These are phyloP conservation scores for Podilymbus podiceps DNA, from an alignment of 2,113 vertebrate genomes.

Conservation along the genomic window DNA sequence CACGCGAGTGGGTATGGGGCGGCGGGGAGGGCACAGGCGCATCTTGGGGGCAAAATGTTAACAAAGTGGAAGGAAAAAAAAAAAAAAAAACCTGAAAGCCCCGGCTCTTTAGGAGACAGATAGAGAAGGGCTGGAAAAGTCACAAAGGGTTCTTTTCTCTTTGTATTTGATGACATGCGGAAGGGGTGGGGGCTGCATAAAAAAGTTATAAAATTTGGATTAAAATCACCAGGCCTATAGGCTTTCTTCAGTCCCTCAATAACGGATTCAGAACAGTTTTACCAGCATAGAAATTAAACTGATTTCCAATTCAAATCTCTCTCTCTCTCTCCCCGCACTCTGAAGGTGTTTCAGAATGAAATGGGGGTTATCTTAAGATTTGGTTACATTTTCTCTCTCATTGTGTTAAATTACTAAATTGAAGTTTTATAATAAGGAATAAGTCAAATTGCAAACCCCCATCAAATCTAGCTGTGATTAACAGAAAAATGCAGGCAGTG, in stretches of 20 bases:
- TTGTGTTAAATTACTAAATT: constrained; percentile 99
- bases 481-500: constrained; percentile 92
- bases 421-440: constrained; percentile 99
- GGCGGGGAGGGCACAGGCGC: neutral
- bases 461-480: constrained; percentile 99
- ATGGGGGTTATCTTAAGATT: constrained; percentile 91
- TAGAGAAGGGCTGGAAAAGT: constrained; percentile 32
- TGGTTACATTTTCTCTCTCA: constrained; percentile 92
- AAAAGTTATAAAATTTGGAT: constrained; percentile 86
- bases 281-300: constrained; percentile 82
- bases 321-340: constrained; percentile 76
- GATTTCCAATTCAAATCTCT: constrained; percentile 88
- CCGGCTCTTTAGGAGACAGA: neutral
- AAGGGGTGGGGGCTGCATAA: constrained; percentile 59
- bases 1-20: neutral
- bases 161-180: constrained; percentile 70
- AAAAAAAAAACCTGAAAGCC: neutral
- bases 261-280: constrained; percentile 83
- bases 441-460: constrained; percentile 97
- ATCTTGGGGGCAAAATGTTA: neutral
- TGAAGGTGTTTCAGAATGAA: constrained; percentile 90
- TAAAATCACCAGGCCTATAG: constrained; percentile 81
- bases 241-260: constrained; percentile 78
- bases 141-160: constrained; percentile 64
- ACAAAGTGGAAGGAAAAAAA: neutral